Conservation (phyloP, 2,888 invertebrate species). For the Archaeoteleia sp. region DNA sequence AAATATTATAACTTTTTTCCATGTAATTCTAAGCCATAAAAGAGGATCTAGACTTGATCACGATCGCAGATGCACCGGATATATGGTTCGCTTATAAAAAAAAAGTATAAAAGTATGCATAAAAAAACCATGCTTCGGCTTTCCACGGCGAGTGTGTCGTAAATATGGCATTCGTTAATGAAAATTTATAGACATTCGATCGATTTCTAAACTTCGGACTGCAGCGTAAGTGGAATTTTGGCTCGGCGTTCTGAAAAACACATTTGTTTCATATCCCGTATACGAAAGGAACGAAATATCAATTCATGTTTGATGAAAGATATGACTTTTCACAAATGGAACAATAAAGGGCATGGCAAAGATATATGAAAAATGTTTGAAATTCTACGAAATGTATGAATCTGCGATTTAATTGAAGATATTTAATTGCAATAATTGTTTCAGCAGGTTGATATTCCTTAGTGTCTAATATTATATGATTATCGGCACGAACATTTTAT, state of each 20-base stretch:
- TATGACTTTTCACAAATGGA: conserved; percentile 3
- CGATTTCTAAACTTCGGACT: conserved; percentile 45
- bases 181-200: conserved; percentile 59
- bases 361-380: conserved; percentile 11
- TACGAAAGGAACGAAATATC: conserved; percentile 17
- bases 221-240: conserved; percentile 32
- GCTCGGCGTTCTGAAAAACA: conserved; percentile 15
- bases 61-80: conserved; percentile 38
- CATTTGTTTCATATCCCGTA: conserved; percentile 16
- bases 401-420: too few relatives aligned
- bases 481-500: too few relatives aligned
- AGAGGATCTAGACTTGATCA: conserved; percentile 41
- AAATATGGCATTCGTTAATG: conserved; percentile 48
- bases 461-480: too few relatives aligned
- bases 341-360: conserved; percentile 9
- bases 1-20: conserved; percentile 47
- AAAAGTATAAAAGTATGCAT: conserved; percentile 40
- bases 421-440: too few relatives aligned
- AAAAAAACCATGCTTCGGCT: conserved; percentile 36
- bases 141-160: conserved; percentile 36
- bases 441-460: too few relatives aligned
- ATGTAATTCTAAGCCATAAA: conserved; percentile 39
- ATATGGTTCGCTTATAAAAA: conserved; percentile 38
- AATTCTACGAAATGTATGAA: background rate
- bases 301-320: conserved; percentile 18